phyloP scores from a whole-genome alignment of 1,140 invertebrate genomes.

The Acromyrmex echinatior region DNA sequence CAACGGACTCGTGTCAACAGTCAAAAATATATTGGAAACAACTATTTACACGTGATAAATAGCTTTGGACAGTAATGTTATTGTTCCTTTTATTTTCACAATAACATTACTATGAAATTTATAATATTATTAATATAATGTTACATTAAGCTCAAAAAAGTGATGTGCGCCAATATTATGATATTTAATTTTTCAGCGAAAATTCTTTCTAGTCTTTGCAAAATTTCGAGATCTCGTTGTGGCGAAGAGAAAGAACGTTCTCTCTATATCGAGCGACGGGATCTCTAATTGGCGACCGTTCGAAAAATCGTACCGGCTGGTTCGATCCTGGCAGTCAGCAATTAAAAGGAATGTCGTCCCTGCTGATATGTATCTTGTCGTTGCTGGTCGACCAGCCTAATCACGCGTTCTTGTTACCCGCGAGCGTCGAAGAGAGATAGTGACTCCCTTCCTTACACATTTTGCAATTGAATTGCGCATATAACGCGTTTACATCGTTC shows the following conservation, averaged over 20 bases:
- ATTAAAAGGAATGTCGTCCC: slow-evolving; percentile 60
- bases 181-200: not conserved
- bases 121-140: not conserved
- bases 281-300: slow-evolving; percentile 43
- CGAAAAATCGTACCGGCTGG: slow-evolving; percentile 43
- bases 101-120: not conserved
- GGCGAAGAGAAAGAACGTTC: not conserved
- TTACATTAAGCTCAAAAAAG: not conserved
- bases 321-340: slow-evolving; percentile 44
- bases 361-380: slow-evolving; percentile 47
- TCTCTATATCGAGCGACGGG: slow-evolving; percentile 46
- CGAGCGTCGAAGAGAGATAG: slow-evolving; percentile 26
- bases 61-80: not conserved
- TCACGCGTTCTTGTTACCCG: slow-evolving; percentile 41
- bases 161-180: not conserved
- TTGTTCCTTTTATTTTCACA: not conserved
- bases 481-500: not conserved
- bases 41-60: no score
- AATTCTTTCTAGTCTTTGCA: not conserved
- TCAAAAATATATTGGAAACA: no score
- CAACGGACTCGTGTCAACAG: no score
- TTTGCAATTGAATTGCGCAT: slow-evolving; percentile 34
- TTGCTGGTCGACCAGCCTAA: slow-evolving; percentile 33
- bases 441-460: not conserved
- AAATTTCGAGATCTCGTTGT: not conserved